phyloP scores from a whole-genome alignment of 2,888 invertebrate species.

The Oconnorella tubifera region DNA sequence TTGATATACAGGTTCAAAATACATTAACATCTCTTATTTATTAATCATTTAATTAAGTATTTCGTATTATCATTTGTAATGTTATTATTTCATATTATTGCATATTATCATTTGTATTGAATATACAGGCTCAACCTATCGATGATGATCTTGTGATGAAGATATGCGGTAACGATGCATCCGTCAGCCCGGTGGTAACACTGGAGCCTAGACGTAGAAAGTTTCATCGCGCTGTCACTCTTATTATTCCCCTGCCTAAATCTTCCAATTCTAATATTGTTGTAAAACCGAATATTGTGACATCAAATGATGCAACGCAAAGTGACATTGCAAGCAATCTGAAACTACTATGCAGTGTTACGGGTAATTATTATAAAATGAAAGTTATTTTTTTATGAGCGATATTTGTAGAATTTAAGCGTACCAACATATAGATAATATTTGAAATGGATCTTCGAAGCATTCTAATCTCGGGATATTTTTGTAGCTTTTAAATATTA shows the following conservation, averaged over 20 bases:
- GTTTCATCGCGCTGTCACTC: slow-evolving; percentile 22
- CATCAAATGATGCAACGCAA: neutral
- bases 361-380: no score
- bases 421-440: no score
- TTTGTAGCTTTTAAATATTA: no score
- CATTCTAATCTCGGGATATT: no score
- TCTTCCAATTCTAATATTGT: neutral
- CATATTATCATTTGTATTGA: neutral
- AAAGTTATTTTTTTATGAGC: no score
- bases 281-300: neutral
- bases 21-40: no score
- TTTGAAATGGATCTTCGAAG: no score
- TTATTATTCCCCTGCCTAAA: slow-evolving; percentile 22
- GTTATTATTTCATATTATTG: neutral
- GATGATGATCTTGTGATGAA: slow-evolving; percentile 93
- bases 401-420: no score
- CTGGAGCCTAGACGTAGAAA: slow-evolving; percentile 21
- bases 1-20: no score
- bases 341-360: slow-evolving; percentile 17
- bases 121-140: slow-evolving; percentile 86
- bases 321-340: neutral
- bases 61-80: neutral
- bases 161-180: slow-evolving; percentile 93
- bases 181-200: slow-evolving; percentile 63
- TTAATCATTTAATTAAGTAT: no score